Evolutionary conservation across 2,113 vertebrate genomes (phyloP).

Genomic region (Pluvialis apricaria): DNA sequence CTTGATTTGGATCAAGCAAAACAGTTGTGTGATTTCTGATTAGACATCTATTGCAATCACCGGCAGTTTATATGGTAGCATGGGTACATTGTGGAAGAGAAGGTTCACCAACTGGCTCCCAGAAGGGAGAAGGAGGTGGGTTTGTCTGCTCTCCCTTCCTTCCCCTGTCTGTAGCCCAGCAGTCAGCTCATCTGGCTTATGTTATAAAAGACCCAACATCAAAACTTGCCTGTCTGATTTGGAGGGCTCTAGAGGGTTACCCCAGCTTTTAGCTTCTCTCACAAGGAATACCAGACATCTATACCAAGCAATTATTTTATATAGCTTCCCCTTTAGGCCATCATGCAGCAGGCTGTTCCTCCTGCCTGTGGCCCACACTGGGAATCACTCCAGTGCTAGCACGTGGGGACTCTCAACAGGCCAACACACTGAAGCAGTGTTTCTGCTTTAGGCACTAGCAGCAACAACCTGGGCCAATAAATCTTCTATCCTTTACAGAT

Average conservation of each 20-base stretch:
- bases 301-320: slow-evolving; percentile 6
- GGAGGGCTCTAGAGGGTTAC: not conserved
- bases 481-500: not conserved
- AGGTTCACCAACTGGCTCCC: not conserved
- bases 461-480: not conserved
- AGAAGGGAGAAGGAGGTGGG: not conserved
- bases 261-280: not conserved
- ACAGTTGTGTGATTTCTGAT: not conserved
- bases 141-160: not conserved
- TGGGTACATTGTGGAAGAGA: not conserved
- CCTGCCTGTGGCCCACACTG: not conserved
- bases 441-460: slow-evolving; percentile 4
- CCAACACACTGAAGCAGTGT: not conserved
- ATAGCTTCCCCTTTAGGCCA: not conserved
- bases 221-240: not conserved
- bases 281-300: not conserved
- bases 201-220: not conserved
- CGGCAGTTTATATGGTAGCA: not conserved
- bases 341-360: not conserved
- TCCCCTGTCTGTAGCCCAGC: not conserved
- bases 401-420: not conserved
- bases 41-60: not conserved
- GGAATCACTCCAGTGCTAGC: slow-evolving; percentile 26
- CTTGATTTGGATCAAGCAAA: not conserved
- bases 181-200: not conserved